These are phyloP conservation scores for Agapornis canus DNA, from an alignment of 2,797 vertebrate genomes.

Conservation along the genomic window DNA sequence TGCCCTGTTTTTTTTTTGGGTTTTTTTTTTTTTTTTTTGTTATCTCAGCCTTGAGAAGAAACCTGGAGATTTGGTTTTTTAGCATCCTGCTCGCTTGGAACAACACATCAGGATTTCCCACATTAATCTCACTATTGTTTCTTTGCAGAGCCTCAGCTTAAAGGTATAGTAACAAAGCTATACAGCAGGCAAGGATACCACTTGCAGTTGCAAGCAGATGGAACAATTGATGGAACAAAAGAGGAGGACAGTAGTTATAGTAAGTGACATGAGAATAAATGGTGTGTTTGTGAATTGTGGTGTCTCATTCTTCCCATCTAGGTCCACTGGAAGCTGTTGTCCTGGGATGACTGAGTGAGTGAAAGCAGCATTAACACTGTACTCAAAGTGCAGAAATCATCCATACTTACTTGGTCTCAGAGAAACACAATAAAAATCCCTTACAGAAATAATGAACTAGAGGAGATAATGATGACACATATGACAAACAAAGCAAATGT, in stretches of 20 bases:
- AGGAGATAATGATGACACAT: conserved; percentile 68
- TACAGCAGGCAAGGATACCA: conserved; percentile 99
- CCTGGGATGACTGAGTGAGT: not conserved
- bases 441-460: conserved; percentile 20
- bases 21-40: not conserved
- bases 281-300: conserved; percentile 34
- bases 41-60: conserved; percentile 16
- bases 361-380: not conserved
- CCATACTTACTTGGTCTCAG: not conserved
- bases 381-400: not conserved
- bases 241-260: conserved; percentile 97
- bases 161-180: conserved; percentile 98
- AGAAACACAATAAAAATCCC: conserved; percentile 31
- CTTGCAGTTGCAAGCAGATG: conserved; percentile 98
- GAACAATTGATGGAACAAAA: conserved; percentile 98
- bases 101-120: not conserved
- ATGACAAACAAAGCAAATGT: conserved; percentile 74
- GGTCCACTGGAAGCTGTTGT: not conserved
- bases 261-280: conserved; percentile 78
- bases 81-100: not conserved
- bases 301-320: not conserved
- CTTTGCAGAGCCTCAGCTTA: conserved; percentile 96
- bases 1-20: not conserved
- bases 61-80: not conserved
- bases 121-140: conserved; percentile 68